A percentile compares a stretch with the other conserved stretches of the same genome.
Evolutionary conservation across 2,888 invertebrate genomes (phyloP).

Genomic region (Microplitis manilae): DNA sequence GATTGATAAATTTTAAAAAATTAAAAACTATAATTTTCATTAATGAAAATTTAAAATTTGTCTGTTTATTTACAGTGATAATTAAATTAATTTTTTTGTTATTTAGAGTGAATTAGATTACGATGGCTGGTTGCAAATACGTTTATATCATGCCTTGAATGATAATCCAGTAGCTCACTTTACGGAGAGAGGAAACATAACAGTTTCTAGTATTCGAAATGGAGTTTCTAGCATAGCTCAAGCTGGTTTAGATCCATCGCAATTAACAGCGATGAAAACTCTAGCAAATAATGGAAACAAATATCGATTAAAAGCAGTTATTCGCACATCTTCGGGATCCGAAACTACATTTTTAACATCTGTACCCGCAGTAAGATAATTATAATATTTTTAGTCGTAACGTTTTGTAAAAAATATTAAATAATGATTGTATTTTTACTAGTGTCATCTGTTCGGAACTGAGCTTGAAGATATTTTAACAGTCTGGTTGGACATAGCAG

Average conservation of each 20-base stretch:
- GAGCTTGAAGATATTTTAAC: constrained; percentile 85
- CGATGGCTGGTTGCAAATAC: constrained; percentile 82
- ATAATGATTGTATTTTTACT: constrained; percentile 52
- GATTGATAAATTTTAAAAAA: too few species aligned
- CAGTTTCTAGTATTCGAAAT: constrained; percentile 80
- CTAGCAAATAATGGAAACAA: constrained; percentile 80
- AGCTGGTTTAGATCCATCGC: constrained; percentile 74
- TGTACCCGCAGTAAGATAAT: constrained; percentile 79
- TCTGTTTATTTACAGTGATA: too few species aligned
- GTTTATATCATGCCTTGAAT: constrained; percentile 80
- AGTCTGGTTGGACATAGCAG: constrained; percentile 85
- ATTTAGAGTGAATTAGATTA: constrained; percentile 78
- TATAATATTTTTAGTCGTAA: neutral
- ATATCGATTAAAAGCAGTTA: constrained; percentile 82
- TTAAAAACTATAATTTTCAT: too few species aligned
- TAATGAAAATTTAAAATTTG: too few species aligned
- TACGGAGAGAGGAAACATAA: constrained; percentile 80
- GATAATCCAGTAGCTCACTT: constrained; percentile 74
- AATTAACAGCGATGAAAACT: constrained; percentile 76
- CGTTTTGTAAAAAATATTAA: neutral
- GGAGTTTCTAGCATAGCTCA: constrained; percentile 79
- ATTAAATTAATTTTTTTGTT: too few species aligned
- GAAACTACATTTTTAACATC: constrained; percentile 83
- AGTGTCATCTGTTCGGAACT: constrained; percentile 84
- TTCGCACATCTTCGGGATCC: constrained; percentile 79